These are phyloP conservation scores for Crocuta crocuta DNA, from an alignment of 2,113 vertebrate genomes.

Conservation along the genomic window DNA sequence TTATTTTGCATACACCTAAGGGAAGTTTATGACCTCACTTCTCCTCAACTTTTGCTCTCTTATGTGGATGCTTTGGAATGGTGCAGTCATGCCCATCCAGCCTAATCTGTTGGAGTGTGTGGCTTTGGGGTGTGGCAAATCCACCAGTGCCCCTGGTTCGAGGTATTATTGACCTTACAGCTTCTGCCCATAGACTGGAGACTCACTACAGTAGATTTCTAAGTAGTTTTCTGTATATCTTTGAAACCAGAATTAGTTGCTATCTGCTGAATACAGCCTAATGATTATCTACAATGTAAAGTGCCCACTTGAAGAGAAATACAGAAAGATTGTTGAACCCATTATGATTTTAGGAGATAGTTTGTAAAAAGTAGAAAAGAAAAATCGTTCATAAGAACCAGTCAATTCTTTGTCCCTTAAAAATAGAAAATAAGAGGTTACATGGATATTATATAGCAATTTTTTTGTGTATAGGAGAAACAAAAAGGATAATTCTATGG, in stretches of 20 bases:
- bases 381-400: background rate
- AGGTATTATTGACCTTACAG: background rate
- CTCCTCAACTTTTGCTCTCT: background rate
- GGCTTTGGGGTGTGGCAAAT: background rate
- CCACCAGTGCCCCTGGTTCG: background rate
- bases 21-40: background rate
- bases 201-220: background rate
- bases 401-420: background rate
- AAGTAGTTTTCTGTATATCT: background rate
- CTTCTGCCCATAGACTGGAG: background rate
- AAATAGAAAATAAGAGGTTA: background rate
- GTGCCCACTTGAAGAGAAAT: background rate
- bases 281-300: background rate
- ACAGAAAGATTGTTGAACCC: background rate
- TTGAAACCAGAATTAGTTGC: background rate
- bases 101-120: background rate
- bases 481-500: background rate
- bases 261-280: background rate
- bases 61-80: background rate
- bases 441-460: background rate
- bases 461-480: background rate
- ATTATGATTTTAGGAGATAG: slow-evolving; percentile 17
- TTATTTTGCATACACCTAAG: background rate
- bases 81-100: background rate
- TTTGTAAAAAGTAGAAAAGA: background rate